phyloP scores from a whole-genome alignment of 2,113 vertebrate genomes.

The Megaceryle torquata region DNA sequence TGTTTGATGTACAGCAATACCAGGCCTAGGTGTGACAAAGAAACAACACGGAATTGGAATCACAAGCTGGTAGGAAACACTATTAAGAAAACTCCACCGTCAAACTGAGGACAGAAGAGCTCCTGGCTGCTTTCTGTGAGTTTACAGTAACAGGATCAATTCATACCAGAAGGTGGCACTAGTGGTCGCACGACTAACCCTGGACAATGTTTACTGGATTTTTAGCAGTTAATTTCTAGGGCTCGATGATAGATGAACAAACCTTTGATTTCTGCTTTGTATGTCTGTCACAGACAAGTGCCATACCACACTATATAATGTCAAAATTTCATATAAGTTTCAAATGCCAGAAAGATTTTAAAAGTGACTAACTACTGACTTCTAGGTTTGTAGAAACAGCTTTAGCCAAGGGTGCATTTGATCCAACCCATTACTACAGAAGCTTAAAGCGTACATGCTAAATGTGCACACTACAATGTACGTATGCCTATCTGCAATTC shows the following conservation, averaged over 20 bases:
- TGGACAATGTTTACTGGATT: fast-evolving
- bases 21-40: not conserved
- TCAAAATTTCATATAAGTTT: not conserved
- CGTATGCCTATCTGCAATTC: not conserved
- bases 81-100: not conserved
- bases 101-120: not conserved
- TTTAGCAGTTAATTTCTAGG: not conserved
- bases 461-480: not conserved
- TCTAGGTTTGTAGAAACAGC: not conserved
- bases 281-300: not conserved
- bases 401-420: not conserved
- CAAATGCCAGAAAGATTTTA: not conserved
- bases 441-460: not conserved
- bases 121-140: not conserved
- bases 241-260: not conserved
- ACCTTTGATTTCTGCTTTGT: not conserved
- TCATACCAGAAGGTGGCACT: not conserved
- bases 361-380: fast-evolving
- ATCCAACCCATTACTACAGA: not conserved
- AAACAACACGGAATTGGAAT: not conserved
- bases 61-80: not conserved
- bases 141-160: not conserved
- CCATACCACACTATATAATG: not conserved
- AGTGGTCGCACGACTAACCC: not conserved
- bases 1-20: not conserved